Base-by-base conservation (phyloP, 2,113 vertebrate genomes). In the Ptilonorhynchus violaceus region DNA sequence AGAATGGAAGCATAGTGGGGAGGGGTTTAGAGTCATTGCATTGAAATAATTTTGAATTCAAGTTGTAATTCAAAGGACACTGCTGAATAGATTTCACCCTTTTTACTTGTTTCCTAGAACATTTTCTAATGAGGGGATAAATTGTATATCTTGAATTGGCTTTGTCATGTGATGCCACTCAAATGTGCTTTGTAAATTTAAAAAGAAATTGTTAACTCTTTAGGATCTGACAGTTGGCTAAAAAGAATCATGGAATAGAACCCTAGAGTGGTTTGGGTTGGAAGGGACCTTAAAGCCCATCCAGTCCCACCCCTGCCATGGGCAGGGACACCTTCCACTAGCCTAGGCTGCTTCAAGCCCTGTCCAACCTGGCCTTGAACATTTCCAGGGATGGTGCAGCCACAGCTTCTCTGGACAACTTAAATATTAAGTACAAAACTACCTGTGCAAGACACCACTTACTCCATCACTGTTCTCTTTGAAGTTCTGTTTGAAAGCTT, bases 401-500 rank as follows among this genome's bases (percentile, higher is more conserved):
- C 30, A 30, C 30, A 76, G 47, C 47, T 84, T 27, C 62, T 60
- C 42, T 56, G 25, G 9, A 4, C 44, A 44, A 4, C 33, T 50
- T 31, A 47, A 47, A 41, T 53, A 25, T n/a, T n/a, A n/a, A 46
- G 19, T 41, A 14, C 47, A 56, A 74, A 69, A 11, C 8, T 28
- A 53, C 52, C 60, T 86, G 60, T 58, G 79, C 47, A 67, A 64
- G 59, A 35, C 24, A 33, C 21, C 11, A 27, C 85, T 78, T 56
- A 37, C n/a, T 92, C 52, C 50, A 12, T 89, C 73, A 3, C 39
- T 46, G 2, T 35, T 68, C 67, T 56, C 76, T 92, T 86, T 94
- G 85, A 95, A 88, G 67, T 50, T 88, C 46, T 97, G 82, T 93
- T 94, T 88, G 86, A 96, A 96, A 95, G 72, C 86, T 70, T 33